A percentile compares a stretch with the other conserved stretches of the same genome.
phyloP scores from a whole-genome alignment of 2,797 vertebrate genomes.

The Bradypus variegatus region DNA sequence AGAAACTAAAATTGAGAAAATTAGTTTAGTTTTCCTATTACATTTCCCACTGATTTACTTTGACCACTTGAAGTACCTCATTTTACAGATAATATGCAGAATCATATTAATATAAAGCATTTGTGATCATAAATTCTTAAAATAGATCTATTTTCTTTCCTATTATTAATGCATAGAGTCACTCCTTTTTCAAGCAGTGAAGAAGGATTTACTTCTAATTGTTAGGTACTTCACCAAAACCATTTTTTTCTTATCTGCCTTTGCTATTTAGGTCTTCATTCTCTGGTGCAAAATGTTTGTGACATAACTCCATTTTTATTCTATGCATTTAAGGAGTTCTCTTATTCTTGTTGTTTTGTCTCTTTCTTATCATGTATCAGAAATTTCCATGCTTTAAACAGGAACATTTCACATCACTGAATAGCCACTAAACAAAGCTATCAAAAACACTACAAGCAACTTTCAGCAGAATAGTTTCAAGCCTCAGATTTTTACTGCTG shows the following conservation, averaged over 20 bases:
- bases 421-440: not conserved
- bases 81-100: not conserved
- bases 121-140: not conserved
- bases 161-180: not conserved
- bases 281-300: not conserved
- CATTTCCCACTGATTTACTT: not conserved
- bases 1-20: not conserved
- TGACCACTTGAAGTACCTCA: not conserved
- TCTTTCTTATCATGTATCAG: not conserved
- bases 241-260: not conserved
- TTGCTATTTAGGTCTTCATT: not conserved
- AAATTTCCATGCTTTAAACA: not conserved
- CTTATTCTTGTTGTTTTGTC: not conserved
- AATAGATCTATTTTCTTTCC: not conserved
- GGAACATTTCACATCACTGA: not conserved
- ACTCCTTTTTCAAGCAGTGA: not conserved
- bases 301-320: not conserved
- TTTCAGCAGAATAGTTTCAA: not conserved
- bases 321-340: not conserved
- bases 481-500: not conserved
- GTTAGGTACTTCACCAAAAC: not conserved
- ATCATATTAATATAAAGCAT: not conserved
- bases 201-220: not conserved
- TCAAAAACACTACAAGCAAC: not conserved
- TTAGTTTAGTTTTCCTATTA: not conserved